These are phyloP conservation scores for Ophion costatus DNA, from an alignment of 2,888 invertebrate species.

Conservation along the genomic window DNA sequence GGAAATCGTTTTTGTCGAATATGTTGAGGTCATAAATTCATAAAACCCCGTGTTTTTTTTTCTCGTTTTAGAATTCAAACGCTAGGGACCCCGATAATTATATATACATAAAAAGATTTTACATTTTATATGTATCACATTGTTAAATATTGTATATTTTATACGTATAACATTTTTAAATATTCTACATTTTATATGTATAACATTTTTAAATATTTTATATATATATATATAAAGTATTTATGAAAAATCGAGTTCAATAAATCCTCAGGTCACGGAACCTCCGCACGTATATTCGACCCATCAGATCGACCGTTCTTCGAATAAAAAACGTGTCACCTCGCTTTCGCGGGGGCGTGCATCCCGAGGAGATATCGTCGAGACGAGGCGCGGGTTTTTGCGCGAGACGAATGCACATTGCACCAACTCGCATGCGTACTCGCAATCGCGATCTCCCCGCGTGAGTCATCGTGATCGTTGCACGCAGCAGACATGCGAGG, in stretches of 20 bases:
- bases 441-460: constrained; percentile 1
- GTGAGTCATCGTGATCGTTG: background rate
- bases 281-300: background rate
- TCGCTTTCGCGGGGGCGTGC: background rate
- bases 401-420: constrained; percentile 2
- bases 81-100: no score
- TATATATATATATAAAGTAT: no score
- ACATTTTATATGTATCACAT: no score
- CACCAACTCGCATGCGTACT: background rate
- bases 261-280: background rate
- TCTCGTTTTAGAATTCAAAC: no score
- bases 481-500: constrained; percentile 5
- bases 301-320: background rate
- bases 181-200: no score
- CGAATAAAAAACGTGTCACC: background rate
- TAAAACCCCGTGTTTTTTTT: no score
- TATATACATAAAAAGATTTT: no score
- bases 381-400: background rate
- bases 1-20: no score
- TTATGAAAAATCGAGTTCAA: constrained; percentile 9
- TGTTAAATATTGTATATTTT: no score
- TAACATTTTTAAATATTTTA: no score
- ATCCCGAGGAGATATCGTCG: background rate
- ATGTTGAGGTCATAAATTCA: no score
- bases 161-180: no score